These are phyloP conservation scores for Cecropterus lyciades DNA, from an alignment of 1,140 invertebrate genomes.

Conservation along the genomic window DNA sequence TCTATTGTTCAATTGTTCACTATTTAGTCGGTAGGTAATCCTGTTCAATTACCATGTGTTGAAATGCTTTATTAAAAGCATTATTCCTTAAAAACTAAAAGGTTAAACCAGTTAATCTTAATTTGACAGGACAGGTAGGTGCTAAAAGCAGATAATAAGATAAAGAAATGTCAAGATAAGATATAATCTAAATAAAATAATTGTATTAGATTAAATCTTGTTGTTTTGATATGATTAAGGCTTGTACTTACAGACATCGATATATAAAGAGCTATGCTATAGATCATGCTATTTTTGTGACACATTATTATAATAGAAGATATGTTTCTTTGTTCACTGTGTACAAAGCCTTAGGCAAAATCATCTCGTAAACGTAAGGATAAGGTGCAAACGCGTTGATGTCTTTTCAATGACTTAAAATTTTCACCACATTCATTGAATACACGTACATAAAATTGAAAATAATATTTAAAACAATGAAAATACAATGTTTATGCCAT, in stretches of 20 bases:
- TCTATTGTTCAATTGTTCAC: slow-evolving; percentile 62
- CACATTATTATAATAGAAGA: too few species aligned
- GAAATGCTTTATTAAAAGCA: slow-evolving; percentile 41
- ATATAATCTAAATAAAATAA: too few species aligned
- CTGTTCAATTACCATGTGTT: slow-evolving; percentile 37
- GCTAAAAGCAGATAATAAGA: slow-evolving; percentile 11
- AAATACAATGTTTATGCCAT: too few species aligned
- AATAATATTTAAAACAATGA: too few species aligned
- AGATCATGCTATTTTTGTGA: too few species aligned
- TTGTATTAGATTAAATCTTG: neutral
- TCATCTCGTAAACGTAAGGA: too few species aligned
- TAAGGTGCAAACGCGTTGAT: slow-evolving; percentile 7
- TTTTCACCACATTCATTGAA: too few species aligned
- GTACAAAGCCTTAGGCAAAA: too few species aligned
- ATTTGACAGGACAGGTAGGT: slow-evolving; percentile 11
- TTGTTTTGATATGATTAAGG: neutral
- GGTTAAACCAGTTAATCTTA: slow-evolving; percentile 13
- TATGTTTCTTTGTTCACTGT: too few species aligned
- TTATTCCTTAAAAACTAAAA: slow-evolving; percentile 15
- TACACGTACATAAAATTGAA: too few species aligned
- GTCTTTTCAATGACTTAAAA: neutral
- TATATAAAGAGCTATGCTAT: too few species aligned
- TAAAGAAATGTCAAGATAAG: slow-evolving; percentile 9
- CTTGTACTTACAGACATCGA: too few species aligned
- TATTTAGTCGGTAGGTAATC: slow-evolving; percentile 36